Evolutionary conservation across 2,113 vertebrate species (phyloP), one percentile per base, ranked within the genome.

Genomic region (Lepisosteus osseus): DNA sequence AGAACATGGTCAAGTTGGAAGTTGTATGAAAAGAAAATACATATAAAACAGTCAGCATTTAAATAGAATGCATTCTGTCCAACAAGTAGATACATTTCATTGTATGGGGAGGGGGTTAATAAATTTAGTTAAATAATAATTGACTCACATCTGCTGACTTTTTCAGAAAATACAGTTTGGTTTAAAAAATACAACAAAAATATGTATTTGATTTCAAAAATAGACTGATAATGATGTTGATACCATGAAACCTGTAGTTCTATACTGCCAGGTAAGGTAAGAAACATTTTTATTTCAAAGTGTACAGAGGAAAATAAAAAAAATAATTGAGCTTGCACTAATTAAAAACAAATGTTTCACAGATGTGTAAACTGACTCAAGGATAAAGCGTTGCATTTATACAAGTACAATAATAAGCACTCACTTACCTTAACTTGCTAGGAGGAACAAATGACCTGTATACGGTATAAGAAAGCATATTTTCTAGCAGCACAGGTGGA

Each of bases 381-480:
- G 42, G 14, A 13, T 40, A 43, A 42, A 65, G 57, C 15, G 13
- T 61, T 61, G 14, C 12, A 6, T 9, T 65, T 14, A 43, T 42
- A 42, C 17, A 51, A 9, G 41, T 43, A 44, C n/a, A 65, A 13
- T 12, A 63, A 17, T 40, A 5, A 40, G 11, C 29, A 63, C 6
- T 9, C n/a, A 42, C 40, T 41, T n/a, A 29, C 12, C 3, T 8
- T 57, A 56, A 13, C 29, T 56, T 41, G 29, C 54, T 13, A 29
- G 51, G 54, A 56, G 45, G 54, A 41, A 57, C 6, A 69, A 69
- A 57, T 69, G 15, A 69, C 67, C 54, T 51, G 56, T 56, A 62
- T 44, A 59, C 11, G 29, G 29, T 29, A 17, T 62, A 9, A 62
- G 3, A 14, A 14, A 45, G 9, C 56, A 15, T 14, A 40, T 70